A percentile compares a stretch with the other conserved stretches of the same genome.
phyloP scores from a whole-genome alignment of 2,797 vertebrate genomes.

The Sebastolobus alascanus region DNA sequence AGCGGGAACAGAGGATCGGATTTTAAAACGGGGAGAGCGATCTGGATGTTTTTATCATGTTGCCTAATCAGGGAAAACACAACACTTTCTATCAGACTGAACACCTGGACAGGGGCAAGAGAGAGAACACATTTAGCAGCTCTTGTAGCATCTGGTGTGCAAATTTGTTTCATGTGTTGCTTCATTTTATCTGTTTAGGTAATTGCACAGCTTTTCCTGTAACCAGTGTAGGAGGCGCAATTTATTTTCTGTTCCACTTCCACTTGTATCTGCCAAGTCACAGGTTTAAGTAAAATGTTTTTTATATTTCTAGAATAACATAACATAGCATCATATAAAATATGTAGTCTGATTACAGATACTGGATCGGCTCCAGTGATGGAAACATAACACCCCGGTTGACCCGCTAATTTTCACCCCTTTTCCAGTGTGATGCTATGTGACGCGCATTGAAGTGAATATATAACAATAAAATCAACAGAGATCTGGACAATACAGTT shows the following conservation, averaged over 20 bases:
- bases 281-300: background rate
- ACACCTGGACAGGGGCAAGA: background rate
- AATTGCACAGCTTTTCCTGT: background rate
- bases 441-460: too few relatives aligned
- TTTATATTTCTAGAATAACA: background rate
- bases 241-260: background rate
- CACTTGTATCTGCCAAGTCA: background rate
- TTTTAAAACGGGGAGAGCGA: conserved; percentile 19
- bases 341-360: background rate
- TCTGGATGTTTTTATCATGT: conserved; percentile 20
- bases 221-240: background rate
- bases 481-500: too few relatives aligned
- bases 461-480: too few relatives aligned
- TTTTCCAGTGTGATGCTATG: too few relatives aligned
- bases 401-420: too few relatives aligned
- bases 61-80: conserved; percentile 5
- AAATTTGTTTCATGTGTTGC: background rate
- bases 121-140: background rate
- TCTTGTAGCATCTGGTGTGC: background rate
- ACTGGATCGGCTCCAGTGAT: too few relatives aligned
- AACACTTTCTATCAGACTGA: background rate
- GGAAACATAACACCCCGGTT: too few relatives aligned
- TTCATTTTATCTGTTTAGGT: conserved; percentile 1
- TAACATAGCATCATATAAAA: background rate
- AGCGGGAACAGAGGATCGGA: background rate